phyloP scores from a whole-genome alignment of 1,140 invertebrate genomes.

The Polypedilum vanderplanki region DNA sequence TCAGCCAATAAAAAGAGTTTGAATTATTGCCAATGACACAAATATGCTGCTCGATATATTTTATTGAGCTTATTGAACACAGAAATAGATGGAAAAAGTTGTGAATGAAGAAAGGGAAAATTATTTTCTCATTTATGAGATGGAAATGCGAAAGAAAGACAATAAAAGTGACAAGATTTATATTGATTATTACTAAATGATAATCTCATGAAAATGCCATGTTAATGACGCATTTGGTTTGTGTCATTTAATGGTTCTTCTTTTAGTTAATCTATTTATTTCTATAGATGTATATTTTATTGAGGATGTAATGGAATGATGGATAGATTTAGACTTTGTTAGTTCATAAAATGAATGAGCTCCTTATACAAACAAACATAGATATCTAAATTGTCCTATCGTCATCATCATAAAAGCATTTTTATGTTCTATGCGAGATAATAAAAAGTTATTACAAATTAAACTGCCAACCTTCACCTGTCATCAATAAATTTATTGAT shows the following conservation, averaged over 20 bases:
- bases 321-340: neutral
- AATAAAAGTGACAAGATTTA: conserved; percentile 7
- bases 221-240: conserved; percentile 25
- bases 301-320: neutral
- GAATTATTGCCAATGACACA: conserved; percentile 27
- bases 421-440: neutral
- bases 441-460: conserved; percentile 8
- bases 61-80: neutral
- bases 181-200: conserved; percentile 23
- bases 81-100: neutral
- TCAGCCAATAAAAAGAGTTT: conserved; percentile 23
- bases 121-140: too few relatives aligned
- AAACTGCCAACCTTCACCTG: conserved; percentile 1
- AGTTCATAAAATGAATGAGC: conserved; percentile 11
- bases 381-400: neutral
- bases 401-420: conserved; percentile 18
- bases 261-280: neutral
- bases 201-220: conserved; percentile 24
- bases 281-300: conserved; percentile 9
- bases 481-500: neutral
- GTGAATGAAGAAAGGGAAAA: too few relatives aligned
- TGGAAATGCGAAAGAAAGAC: neutral
- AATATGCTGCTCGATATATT: conserved; percentile 26
- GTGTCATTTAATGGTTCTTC: neutral
- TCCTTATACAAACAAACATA: too few relatives aligned